Evolutionary conservation across 1,140 invertebrate genomes (phyloP), one percentile per base, ranked within the genome.

Genomic region (Charaxes varanes): DNA sequence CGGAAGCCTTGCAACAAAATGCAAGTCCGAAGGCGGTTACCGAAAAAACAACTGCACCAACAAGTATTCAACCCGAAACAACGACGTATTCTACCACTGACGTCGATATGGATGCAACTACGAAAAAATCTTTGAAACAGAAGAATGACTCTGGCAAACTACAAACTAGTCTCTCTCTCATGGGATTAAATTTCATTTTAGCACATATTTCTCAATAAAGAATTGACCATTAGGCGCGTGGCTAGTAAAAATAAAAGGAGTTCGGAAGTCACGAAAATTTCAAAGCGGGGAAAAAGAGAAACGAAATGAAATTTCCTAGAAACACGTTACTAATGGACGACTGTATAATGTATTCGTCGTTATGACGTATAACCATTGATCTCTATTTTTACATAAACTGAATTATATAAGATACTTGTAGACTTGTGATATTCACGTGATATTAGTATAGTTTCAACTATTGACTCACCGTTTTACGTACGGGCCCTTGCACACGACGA

Each of bases 1-100:
- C 72, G 10, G 68, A 73, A 45, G 73, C 72, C 8, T 32, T 76
- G 3, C 72, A 77, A 50, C 61, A 78, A 54, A 64, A 62, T 38
- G 54, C 43, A 2, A 69, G 43, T 33, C 49, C 64, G 4, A 41
- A 43, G 12, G 8, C 17, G 16, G 15, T 17, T n/a, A 49, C 22
- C 19, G 51, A 47, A 16, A 47, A 51, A 32, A 24, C 42, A 23
- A 44, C 41, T 16, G 16, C 30, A 24, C 37, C 38, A 6, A 57
- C 45, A 7, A 38, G 21, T 12, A 10, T 13, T 13, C n/a, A n/a
- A n/a, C n/a, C n/a, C n/a, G 42, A 45, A 30, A 36, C 37, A 18
- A 35, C 33, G 16, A 14, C 22, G 19, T 30, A 52, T 23, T 40
- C 43, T 8, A 53, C 40, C 22, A 41, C 35, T 15, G 17, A 24